A percentile compares a stretch with the other conserved stretches of the same genome.
phyloP scores from a whole-genome alignment of 2,888 invertebrate species.

The Alitta virens region DNA sequence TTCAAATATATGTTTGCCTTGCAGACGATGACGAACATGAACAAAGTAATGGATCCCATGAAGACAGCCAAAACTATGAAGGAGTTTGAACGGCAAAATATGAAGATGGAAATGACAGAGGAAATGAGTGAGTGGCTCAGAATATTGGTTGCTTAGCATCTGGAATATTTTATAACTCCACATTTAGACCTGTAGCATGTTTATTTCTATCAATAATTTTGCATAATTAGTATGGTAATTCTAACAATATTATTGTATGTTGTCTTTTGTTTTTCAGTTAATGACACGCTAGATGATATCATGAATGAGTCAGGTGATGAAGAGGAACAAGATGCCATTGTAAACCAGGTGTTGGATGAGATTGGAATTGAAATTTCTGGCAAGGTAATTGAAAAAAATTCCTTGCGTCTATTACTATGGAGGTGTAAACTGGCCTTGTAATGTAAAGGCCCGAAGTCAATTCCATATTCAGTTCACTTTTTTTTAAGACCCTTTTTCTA shows the following conservation, averaged over 20 bases:
- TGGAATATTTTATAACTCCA: too few species aligned
- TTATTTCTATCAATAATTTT: too few species aligned
- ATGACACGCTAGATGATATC: constrained; percentile 87
- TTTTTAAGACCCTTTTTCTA: too few species aligned
- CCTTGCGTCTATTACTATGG: too few species aligned
- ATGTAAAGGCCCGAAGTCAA: too few species aligned
- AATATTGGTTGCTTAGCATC: too few species aligned
- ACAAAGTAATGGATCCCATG: constrained; percentile 81
- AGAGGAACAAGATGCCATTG: constrained; percentile 81
- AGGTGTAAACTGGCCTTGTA: too few species aligned
- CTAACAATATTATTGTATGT: not conserved
- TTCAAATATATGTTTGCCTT: not conserved
- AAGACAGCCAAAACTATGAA: constrained; percentile 79
- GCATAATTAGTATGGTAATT: too few species aligned
- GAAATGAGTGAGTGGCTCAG: constrained; percentile 93
- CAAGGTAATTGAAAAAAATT: constrained; percentile 68
- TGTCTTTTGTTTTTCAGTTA: constrained; percentile 64
- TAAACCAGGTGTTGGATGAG: constrained; percentile 88
- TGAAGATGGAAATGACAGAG: constrained; percentile 92
- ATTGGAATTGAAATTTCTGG: constrained; percentile 92
- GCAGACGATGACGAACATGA: constrained; percentile 81
- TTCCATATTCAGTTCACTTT: too few species aligned
- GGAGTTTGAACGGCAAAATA: constrained; percentile 79
- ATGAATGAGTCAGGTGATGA: constrained; percentile 87
- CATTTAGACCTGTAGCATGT: too few species aligned